Evolutionary conservation across 2,888 invertebrate genomes (phyloP), one percentile per base, ranked within the genome.

Genomic region (Trichopria drosophilae): DNA sequence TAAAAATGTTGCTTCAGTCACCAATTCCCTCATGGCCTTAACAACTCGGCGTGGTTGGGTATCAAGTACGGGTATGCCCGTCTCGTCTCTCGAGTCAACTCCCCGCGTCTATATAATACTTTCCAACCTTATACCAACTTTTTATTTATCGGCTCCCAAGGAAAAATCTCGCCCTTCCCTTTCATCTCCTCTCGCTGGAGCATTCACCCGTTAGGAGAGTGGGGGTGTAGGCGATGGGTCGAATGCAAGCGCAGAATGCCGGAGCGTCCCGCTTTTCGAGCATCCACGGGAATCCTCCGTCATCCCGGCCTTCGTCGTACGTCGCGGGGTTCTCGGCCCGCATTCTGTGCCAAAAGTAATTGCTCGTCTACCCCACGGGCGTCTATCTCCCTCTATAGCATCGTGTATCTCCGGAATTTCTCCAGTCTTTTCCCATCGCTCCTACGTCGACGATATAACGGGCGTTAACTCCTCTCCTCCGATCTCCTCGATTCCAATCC

Each of bases 331-430:
- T 26, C 16, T 20, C 6, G 34, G 48, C 53, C 49, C 53, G 53
- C 53, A 53, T 53, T 45, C 49, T 53, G 48, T 49, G 49, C 53
- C 44, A 45, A 49, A 45, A 49, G 45, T 53, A 53, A 49, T 46
- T 45, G 49, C 50, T 37, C 53, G 45, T 31, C 49, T 36, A 18
- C 22, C 35, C n/a, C 37, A 16, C 3, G 2, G 12, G 28, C 22
- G 1, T 22, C 46, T 9, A 29, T 15, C 29, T 12, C 10, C 16
- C n/a, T 32, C 35, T 15, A 10, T n/a, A n/a, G n/a, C n/a, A n/a
- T n/a, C n/a, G n/a, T n/a, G n/a, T n/a, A n/a, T n/a, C n/a, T n/a
- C n/a, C n/a, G n/a, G n/a, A n/a, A n/a, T 24, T 37, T 16, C 19
- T 9, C 13, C 19, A 23, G n/a, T n/a, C n/a, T n/a, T n/a, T n/a